Evolutionary conservation across 2,888 invertebrate genomes (phyloP).

Genomic region (Limnephilus marmoratus): DNA sequence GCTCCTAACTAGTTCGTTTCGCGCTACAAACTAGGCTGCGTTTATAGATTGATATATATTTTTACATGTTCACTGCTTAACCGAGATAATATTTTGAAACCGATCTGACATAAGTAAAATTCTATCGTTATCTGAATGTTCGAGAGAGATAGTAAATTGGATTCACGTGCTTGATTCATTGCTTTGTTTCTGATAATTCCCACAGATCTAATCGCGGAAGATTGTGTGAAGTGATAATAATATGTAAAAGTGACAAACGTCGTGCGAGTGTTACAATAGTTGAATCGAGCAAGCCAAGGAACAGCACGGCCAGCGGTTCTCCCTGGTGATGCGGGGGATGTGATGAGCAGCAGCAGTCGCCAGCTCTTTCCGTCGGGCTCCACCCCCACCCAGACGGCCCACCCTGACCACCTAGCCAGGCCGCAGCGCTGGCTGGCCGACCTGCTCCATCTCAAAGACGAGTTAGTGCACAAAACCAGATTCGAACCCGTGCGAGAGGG

Average conservation of each 20-base stretch:
- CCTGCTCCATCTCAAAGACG: conserved; percentile 51
- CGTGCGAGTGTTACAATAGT: neutral
- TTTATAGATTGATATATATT: neutral
- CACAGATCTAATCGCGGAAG: neutral
- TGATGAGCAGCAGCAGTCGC: conserved; percentile 49
- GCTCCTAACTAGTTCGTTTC: neutral
- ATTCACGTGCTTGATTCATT: neutral
- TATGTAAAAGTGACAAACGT: neutral
- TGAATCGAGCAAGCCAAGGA: conserved; percentile 13
- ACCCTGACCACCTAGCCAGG: conserved; percentile 41
- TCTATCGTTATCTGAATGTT: neutral
- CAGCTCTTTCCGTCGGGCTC: neutral
- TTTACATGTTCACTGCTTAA: neutral
- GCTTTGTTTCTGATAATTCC: neutral
- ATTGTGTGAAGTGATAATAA: conserved; percentile 7
- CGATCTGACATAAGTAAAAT: neutral
- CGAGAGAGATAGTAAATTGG: neutral
- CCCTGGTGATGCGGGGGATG: conserved; percentile 48
- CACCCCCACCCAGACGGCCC: conserved; percentile 5
- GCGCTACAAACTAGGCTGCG: neutral
- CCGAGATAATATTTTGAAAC: neutral
- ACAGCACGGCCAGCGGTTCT: conserved; percentile 27
- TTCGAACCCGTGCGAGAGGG: conserved; percentile 40
- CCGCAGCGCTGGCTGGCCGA: conserved; percentile 55
- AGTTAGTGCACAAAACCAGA: conserved; percentile 26